Evolutionary conservation across 2,888 invertebrate species (phyloP).

Genomic region (Oligia fasciuncula): DNA sequence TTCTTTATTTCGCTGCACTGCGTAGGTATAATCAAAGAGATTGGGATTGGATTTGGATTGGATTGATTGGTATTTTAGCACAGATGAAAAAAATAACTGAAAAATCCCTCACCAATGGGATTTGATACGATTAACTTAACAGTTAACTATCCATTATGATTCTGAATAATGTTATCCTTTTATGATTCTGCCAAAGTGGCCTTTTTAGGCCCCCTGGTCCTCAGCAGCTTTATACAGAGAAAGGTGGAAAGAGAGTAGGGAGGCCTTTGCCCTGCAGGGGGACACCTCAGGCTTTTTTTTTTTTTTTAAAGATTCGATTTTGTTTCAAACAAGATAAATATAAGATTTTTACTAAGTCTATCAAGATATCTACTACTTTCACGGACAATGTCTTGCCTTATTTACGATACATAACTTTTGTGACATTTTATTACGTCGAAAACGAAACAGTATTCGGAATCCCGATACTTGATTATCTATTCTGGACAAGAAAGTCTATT

Average conservation of each 20-base stretch:
- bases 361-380: background rate
- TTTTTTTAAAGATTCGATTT: background rate
- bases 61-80: too few relatives aligned
- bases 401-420: slow-evolving; percentile 30
- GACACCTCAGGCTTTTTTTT: background rate
- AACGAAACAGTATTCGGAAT: slow-evolving; percentile 23
- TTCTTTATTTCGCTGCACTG: too few relatives aligned
- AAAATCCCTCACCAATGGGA: too few relatives aligned
- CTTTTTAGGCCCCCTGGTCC: background rate
- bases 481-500: slow-evolving; percentile 24
- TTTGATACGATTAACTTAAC: too few relatives aligned
- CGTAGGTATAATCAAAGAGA: too few relatives aligned
- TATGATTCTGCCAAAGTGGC: too few relatives aligned
- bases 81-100: too few relatives aligned
- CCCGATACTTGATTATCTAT: slow-evolving; percentile 42
- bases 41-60: too few relatives aligned
- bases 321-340: background rate
- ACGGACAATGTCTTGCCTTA: background rate
- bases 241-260: background rate
- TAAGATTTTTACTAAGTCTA: background rate
- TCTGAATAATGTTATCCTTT: too few relatives aligned
- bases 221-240: background rate
- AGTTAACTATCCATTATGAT: too few relatives aligned
- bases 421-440: slow-evolving; percentile 21
- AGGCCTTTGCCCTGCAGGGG: background rate